Base-by-base conservation (phyloP, 92 coral and sea anemone genomes). In the Siderastrea siderea region DNA sequence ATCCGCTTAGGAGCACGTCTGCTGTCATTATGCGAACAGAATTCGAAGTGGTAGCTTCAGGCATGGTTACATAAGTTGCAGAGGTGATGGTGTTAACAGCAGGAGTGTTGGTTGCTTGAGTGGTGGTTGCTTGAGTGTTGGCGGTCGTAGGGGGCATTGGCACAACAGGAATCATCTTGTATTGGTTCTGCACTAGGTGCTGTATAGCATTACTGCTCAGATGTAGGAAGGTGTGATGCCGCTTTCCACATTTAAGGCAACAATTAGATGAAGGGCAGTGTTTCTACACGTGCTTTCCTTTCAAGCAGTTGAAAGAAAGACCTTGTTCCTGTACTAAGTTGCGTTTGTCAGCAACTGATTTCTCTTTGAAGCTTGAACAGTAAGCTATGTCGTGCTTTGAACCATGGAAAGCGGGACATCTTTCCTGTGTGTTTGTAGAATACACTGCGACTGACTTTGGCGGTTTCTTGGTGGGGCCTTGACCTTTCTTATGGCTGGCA, bases 21-120 rank as follows among this genome's bases (percentile, higher is more conserved):
- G 80, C 87, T 54, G 93, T 90, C 93, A 90, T 90, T 90, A 90
- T 90, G 16, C 86, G 79, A 9, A 74, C 81, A 6, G 87, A n/a
- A 63, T n/a, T n/a, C n/a, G n/a, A n/a, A n/a, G n/a, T n/a, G n/a
- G n/a, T n/a, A n/a, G n/a, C n/a, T n/a, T n/a, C 61, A 53, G 3
- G 85, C 69, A 43, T 57, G 51, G 55, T 19, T 49, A 83, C 69
- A 54, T 83, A 80, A 7, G 62, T 72, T 3, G n/a, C 70, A 72
- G 58, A 13, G 43, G 86, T 10, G 16, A 19, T 55, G 69, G 8
- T 69, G 45, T 44, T 13, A 74, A 2, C 78, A 51, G 6, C 46
- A 14, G 69, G 38, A 44, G 74, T n/a, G 75, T 59, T 71, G 13
- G n/a, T 26, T 47, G 68, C 53, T 47, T 0, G 45, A 26, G 47